Base-by-base conservation (phyloP, 2,113 vertebrate species). In the Corythornis madagascariensis region DNA sequence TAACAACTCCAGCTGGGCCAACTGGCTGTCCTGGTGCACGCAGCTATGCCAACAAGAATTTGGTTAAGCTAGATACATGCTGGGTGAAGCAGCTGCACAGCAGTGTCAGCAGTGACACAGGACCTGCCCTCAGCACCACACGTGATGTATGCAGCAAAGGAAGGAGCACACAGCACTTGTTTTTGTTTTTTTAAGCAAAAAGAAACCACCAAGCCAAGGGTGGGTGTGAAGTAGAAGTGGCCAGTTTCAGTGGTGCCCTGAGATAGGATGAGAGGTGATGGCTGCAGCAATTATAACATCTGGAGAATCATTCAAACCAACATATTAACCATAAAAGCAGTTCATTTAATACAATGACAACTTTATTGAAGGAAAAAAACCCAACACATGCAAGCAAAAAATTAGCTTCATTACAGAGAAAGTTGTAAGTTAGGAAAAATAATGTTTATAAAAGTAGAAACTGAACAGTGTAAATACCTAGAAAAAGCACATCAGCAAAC, bases 321-420 rank as follows among this genome's bases (percentile, higher is more conserved):
- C 14, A 2, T 13, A 69, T 71, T 71, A 87, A 77, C 29, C 16
- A 8, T 13, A 73, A 80, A 1, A 87, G 6, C 13, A 67, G 56
- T 40, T 86, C 0, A 48, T 60, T 93, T 90, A 93, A 83, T 83
- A 61, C 88, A 95, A 22, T 25, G 24, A 73, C 69, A 89, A 80
- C 67, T 96, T 97, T 96, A 97, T 93, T 96, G 81, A 76, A 94
- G 42, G 40, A 19, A 40, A 69, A 69, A 86, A 90, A 26, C 5
- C 15, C 33, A 82, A 63, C 15, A 64, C 29, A 60, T 73, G 7
- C 26, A 82, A 64, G 31, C 72, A 40, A 84, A 63, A 45, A 75
- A 85, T 73, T 79, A 31, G 45, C 31, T 91, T 95, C 16, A 40
- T 93, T 95, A 88, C 59, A 96, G 65, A 91, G 55, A 29, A 79